Evolutionary conservation across 2,113 vertebrate genomes (phyloP).

Genomic region (Cacatua alba): DNA sequence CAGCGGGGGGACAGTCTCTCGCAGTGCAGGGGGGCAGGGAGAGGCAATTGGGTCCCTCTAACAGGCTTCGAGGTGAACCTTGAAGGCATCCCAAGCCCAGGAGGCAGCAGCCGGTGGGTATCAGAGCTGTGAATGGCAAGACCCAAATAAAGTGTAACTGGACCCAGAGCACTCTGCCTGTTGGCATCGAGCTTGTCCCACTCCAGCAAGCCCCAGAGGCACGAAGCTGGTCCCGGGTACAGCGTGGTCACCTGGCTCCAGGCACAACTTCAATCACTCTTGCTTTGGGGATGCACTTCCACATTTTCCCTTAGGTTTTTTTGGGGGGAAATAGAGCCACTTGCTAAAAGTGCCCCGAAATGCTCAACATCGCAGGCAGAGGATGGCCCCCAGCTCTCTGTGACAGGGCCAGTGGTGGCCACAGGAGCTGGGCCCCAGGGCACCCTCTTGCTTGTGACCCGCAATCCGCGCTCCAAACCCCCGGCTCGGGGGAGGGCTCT

Average conservation of each 20-base stretch:
- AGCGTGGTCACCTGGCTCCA: rapidly evolving
- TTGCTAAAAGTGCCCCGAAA: rapidly evolving
- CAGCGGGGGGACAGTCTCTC: background rate
- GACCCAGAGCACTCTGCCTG: background rate
- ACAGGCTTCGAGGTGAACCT: constrained; percentile 4
- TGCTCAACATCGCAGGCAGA: background rate
- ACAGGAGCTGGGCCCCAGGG: background rate
- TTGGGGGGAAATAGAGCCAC: rapidly evolving
- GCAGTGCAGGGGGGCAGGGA: background rate
- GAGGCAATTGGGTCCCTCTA: background rate
- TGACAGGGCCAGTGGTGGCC: rapidly evolving
- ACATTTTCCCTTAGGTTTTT: background rate
- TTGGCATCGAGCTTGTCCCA: background rate
- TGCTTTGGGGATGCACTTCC: rapidly evolving
- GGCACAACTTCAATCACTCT: rapidly evolving
- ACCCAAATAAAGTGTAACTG: background rate
- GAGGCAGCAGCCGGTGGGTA: background rate
- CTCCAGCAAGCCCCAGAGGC: background rate
- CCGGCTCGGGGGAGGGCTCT: background rate
- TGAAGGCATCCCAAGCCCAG: constrained; percentile 14
- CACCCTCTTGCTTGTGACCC: background rate
- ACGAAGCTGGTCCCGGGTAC: background rate
- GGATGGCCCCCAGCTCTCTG: rapidly evolving
- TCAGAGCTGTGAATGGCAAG: background rate
- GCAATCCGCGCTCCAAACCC: background rate